Evolutionary conservation across 2,888 invertebrate genomes (phyloP).

Genomic region (Epinotia brunnichana): DNA sequence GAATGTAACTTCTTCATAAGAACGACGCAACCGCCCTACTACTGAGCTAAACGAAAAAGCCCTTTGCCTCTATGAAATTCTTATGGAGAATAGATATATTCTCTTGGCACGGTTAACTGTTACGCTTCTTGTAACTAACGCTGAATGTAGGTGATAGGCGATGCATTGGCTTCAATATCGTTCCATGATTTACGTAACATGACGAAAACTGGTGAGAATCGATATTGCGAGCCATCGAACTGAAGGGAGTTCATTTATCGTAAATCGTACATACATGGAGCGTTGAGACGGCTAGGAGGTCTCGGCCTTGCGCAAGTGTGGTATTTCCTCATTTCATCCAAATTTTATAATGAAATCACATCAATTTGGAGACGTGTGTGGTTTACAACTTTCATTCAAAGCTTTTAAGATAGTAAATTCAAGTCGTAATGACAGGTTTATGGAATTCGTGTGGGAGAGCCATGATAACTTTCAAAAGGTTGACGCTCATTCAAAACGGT

Average conservation of each 20-base stretch:
- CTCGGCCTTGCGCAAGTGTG: no score
- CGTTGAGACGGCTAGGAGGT: no score
- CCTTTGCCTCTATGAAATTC: not conserved
- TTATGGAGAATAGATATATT: not conserved
- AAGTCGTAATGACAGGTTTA: slow-evolving; percentile 6
- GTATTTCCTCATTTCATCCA: not conserved
- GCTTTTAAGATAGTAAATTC: slow-evolving; percentile 12
- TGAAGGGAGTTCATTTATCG: no score
- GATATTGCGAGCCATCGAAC: not conserved
- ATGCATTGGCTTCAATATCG: not conserved
- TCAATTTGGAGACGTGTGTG: not conserved
- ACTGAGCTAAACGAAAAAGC: not conserved
- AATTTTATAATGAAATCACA: not conserved
- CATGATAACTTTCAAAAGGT: slow-evolving; percentile 6
- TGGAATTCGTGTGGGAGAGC: slow-evolving; percentile 31
- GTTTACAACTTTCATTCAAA: slow-evolving; percentile 7
- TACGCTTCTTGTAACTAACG: not conserved
- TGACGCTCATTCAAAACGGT: not conserved
- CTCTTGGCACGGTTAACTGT: not conserved
- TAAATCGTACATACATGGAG: no score
- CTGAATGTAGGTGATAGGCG: not conserved
- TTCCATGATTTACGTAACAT: slow-evolving; percentile 1
- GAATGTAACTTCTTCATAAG: not conserved
- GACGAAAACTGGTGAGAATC: not conserved
- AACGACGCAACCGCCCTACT: not conserved